Base-by-base conservation (phyloP, 2,888 invertebrate species). In the Megastigmus dorsalis region DNA sequence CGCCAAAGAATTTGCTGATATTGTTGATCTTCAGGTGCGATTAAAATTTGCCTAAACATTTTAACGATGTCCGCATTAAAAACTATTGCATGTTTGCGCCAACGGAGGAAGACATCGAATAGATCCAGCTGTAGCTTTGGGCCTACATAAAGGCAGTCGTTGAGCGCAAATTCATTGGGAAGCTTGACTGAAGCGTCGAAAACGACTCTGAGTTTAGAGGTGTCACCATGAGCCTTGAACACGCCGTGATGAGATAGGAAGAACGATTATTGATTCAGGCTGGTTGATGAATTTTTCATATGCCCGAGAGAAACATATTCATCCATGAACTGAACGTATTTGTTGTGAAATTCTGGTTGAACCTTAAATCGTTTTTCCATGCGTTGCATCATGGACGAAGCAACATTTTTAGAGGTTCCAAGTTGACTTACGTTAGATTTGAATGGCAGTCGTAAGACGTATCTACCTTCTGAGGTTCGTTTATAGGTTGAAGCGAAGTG, bases 1-100 rank as follows among this genome's bases (percentile, higher is more conserved):
- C 67, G 63, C 63, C 63, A 74, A 6, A 68, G 36, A 45, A 68
- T 55, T 15, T 48, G 45, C 45, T 68, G 55, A 26, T 43, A 62
- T 4, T 20, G 30, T 9, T 50, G 28, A 43, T 73, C 60, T 15
- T 43, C 48, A 7, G 43, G 48, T 30, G 26, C 10, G n/a, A 71
- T 45, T 3, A 71, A 41, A n/a, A 67, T 62, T 54, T 74, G 55
- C 1, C 54, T n/a, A 54, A 67, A 74, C 67, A 74, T 74, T 15
- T 74, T 43, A 2, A 18, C 62, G 15, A 67, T 57, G n/a, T 73
- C 73, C 0, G 59, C 52, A 6, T 48, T 66, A 5, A 66, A 50
- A 18, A 66, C 66, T 18, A 33, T 52, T 26, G 9, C 1, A 15
- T 28, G 50, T 6, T 43, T 30, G 15, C 59, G 23, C 59, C 65